Base-by-base conservation (phyloP, 2,113 vertebrate species). In the Cryptoleucopteryx plumbea region DNA sequence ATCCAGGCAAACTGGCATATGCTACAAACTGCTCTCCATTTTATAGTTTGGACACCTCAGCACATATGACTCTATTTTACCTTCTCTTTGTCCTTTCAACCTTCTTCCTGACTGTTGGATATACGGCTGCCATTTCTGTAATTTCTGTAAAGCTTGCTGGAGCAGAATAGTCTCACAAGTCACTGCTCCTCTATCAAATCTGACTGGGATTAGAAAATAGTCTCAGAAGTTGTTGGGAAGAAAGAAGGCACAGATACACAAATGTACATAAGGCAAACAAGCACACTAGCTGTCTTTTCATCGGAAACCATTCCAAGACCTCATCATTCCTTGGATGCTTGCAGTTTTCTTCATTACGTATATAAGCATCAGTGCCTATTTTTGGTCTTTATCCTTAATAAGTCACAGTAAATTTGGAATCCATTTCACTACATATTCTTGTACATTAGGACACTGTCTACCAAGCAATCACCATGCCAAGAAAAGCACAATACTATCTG, bases 261-360 rank as follows among this genome's bases (percentile, higher is more conserved):
- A 43, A 2, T 2, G 61, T 2, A 32, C 52, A 11, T 1, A 34
- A 53, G 59, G 45, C 58, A 88, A n/a, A 43, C 0, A 4, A 95
- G 68, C 34, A 50, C 22, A 16, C 42, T 45, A 48, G 36, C 40
- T 91, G 67, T 47, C 59, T 74, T 63, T 29, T 19, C 50, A n/a
- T 1, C 16, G 73, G 81, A 87, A 87, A 72, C 73, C 86, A 71
- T 48, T 32, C 86, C 73, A 75, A 48, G 84, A 26, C 31, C 58
- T 83, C 81, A 11, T 4, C 29, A 84, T 61, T 84, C 94, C 83
- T 52, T 1, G 1, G 80, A 87, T 61, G 27, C 42, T 53, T 68
- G 53, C 48, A 65, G 34, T 26, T 93, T 75, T 72, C 85, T 48
- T 86, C 72, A 50, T 73, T 7, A 42, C 4, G 1, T 16, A 1